Percentiles rank a stretch among this genome's conserved stretches.
These are phyloP conservation scores for Parapristionchus giblindavisi DNA, from an alignment of 2,888 invertebrate species.

Conservation along the genomic window DNA sequence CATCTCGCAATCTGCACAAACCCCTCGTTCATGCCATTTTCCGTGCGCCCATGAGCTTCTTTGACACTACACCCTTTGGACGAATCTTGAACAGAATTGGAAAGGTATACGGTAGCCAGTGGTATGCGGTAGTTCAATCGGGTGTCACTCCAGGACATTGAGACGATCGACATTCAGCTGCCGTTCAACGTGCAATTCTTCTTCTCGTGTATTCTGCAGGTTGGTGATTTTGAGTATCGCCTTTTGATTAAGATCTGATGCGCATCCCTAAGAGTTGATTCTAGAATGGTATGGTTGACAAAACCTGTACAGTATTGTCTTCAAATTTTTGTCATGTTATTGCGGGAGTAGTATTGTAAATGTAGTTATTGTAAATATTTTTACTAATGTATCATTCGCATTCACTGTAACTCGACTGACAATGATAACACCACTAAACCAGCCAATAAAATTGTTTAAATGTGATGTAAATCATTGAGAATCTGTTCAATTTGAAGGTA, in stretches of 20 bases:
- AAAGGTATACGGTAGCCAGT: slow-evolving; percentile 48
- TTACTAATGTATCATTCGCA: not conserved
- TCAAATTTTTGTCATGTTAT: no score
- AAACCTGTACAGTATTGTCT: no score
- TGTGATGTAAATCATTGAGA: no score
- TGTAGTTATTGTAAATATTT: not conserved
- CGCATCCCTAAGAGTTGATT: no score
- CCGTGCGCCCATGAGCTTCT: slow-evolving; percentile 68
- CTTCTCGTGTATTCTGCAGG: slow-evolving; percentile 65
- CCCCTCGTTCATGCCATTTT: slow-evolving; percentile 66
- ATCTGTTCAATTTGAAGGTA: no score
- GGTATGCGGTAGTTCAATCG: slow-evolving; percentile 8
- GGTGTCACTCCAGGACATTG: slow-evolving; percentile 60
- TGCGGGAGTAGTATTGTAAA: not conserved
- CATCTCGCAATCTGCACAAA: slow-evolving; percentile 64
- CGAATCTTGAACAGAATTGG: slow-evolving; percentile 67
- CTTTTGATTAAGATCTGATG: no score
- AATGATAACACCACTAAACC: no score
- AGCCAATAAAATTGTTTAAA: no score
- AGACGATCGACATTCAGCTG: slow-evolving; percentile 66
- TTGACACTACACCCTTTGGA: slow-evolving; percentile 68
- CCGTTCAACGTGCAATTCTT: slow-evolving; percentile 69
- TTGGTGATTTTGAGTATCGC: slow-evolving; percentile 16
- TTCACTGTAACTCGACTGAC: no score
- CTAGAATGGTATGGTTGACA: no score